Conservation (phyloP, 2,888 invertebrate genomes). For the Drosophila greeni region DNA sequence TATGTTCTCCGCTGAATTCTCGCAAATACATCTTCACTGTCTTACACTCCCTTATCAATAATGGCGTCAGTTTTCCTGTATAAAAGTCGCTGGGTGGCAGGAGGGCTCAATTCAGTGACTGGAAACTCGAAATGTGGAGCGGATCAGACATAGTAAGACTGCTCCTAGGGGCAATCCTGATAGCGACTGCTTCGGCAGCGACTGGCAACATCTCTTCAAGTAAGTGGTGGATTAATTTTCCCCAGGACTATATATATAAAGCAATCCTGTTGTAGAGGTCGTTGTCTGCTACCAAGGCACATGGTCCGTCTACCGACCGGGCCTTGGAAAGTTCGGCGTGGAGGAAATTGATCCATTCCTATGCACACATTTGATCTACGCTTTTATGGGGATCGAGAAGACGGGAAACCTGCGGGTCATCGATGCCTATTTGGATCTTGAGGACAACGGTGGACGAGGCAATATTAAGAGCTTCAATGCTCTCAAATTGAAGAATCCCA, state of each 20-base stretch:
- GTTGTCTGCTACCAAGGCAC: constrained; percentile 88
- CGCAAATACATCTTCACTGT: constrained; percentile 55
- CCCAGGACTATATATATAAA: background rate
- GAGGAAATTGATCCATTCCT: constrained; percentile 83
- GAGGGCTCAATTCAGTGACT: constrained; percentile 7
- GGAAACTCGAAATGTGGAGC: constrained; percentile 7
- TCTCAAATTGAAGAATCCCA: constrained; percentile 77
- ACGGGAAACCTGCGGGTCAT: constrained; percentile 81
- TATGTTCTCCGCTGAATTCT: constrained; percentile 24
- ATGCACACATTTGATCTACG: constrained; percentile 88
- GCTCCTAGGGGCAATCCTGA: constrained; percentile 25
- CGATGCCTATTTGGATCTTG: constrained; percentile 83
- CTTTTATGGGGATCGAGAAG: constrained; percentile 84
- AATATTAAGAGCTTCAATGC: constrained; percentile 77
- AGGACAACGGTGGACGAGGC: constrained; percentile 81
- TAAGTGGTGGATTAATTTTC: constrained; percentile 2
- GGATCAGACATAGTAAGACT: background rate
- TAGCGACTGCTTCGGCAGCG: constrained; percentile 2
- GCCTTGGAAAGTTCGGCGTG: constrained; percentile 83
- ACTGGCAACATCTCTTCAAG: constrained; percentile 21
- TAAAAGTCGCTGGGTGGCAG: constrained; percentile 24
- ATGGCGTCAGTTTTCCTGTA: constrained; percentile 10
- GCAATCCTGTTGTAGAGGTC: constrained; percentile 79
- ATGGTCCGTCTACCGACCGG: constrained; percentile 86
- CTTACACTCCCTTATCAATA: constrained; percentile 31